Conservation (phyloP, 2,888 invertebrate genomes). For the Volucella bombylans region DNA sequence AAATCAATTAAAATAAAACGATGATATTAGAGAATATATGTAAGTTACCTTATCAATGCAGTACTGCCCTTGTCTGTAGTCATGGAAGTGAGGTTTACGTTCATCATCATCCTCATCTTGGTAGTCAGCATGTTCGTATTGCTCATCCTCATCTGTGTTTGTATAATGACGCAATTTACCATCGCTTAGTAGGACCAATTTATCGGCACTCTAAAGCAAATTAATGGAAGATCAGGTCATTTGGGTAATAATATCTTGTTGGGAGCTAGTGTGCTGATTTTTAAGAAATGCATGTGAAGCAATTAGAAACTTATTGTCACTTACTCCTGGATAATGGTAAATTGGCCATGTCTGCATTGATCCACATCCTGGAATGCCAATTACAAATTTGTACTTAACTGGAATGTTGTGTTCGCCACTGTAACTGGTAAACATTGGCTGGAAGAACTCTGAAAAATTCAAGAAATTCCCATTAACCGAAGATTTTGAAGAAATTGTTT, state of each 20-base stretch:
- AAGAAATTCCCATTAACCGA: not conserved
- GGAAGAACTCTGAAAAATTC: conserved; percentile 78
- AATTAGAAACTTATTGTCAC: conserved; percentile 27
- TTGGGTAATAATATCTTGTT: conserved; percentile 2
- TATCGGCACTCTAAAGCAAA: conserved; percentile 82
- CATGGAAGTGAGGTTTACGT: conserved; percentile 85
- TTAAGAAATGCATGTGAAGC: not conserved
- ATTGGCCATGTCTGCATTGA: conserved; percentile 88
- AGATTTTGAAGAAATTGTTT: not conserved
- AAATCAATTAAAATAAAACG: not conserved
- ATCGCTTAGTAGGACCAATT: conserved; percentile 86
- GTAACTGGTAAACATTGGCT: conserved; percentile 87
- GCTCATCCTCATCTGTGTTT: conserved; percentile 82
- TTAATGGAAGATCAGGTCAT: conserved; percentile 39
- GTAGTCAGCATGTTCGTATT: conserved; percentile 78
- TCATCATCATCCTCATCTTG: conserved; percentile 83
- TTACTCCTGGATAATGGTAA: conserved; percentile 83
- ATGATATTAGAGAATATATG: not conserved
- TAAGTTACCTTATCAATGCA: conserved; percentile 90
- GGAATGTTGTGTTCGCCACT: conserved; percentile 84
- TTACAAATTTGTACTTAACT: conserved; percentile 85
- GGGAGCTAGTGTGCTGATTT: not conserved
- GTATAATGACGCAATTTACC: conserved; percentile 90
- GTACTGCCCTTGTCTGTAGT: conserved; percentile 89
- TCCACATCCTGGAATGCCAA: conserved; percentile 88